Evolutionary conservation across 2,888 invertebrate genomes (phyloP).

Genomic region (Temnothorax rugatulus): DNA sequence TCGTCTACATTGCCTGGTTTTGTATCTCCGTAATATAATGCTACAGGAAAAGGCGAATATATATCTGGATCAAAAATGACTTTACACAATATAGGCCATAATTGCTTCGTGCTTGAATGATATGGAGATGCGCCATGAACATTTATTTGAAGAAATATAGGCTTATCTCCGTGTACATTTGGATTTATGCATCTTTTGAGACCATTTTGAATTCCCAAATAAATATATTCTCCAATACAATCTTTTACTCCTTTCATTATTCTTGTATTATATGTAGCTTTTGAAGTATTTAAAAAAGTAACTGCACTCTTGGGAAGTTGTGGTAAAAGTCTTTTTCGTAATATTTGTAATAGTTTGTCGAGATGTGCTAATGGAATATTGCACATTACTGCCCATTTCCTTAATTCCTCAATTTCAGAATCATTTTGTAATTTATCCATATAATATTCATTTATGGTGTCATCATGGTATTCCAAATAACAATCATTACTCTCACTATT

Average conservation of each 20-base stretch:
- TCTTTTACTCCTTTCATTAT: not conserved
- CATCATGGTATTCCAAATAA: too few species aligned
- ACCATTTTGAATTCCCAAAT: not conserved
- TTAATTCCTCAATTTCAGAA: constrained; percentile 9
- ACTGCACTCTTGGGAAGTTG: not conserved
- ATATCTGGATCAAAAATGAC: too few species aligned
- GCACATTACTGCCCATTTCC: constrained; percentile 13
- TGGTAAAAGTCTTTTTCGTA: constrained; percentile 25
- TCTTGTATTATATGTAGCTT: constrained; percentile 4
- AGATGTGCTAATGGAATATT: constrained; percentile 2
- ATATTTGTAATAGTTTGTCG: not conserved
- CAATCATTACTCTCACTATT: too few species aligned
- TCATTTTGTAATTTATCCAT: not conserved
- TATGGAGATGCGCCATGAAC: too few species aligned
- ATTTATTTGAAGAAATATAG: too few species aligned
- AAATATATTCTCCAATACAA: not conserved
- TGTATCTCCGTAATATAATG: too few species aligned
- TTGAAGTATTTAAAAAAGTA: not conserved
- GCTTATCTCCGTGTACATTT: constrained; percentile 9
- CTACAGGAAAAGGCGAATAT: too few species aligned
- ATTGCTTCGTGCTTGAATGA: too few species aligned
- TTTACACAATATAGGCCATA: too few species aligned
- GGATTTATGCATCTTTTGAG: not conserved
- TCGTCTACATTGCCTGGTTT: too few species aligned
- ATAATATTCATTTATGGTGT: too few species aligned